Conservation (phyloP, 2,113 vertebrate genomes). For the Oryzias celebensis region DNA sequence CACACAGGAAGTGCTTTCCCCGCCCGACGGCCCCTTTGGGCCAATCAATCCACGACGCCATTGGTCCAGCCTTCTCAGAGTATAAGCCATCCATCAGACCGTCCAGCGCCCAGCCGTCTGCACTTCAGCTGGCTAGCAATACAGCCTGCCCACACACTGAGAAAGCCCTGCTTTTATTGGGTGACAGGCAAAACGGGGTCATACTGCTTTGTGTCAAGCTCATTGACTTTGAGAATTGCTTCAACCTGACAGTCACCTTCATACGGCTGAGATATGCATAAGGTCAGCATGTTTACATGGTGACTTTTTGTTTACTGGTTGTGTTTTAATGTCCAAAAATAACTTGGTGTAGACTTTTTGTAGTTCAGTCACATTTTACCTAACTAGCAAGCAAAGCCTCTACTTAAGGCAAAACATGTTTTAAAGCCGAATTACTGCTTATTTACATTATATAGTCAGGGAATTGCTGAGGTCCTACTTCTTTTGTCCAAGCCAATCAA, state of each 20-base stretch:
- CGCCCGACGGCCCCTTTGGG: constrained; percentile 65
- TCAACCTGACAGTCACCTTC: constrained; percentile 33
- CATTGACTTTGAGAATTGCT: constrained; percentile 31
- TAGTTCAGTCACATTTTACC: constrained; percentile 26
- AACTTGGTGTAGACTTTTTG: constrained; percentile 38
- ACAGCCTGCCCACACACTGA: constrained; percentile 50
- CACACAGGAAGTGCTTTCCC: constrained; percentile 69
- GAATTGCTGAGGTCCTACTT: constrained; percentile 71
- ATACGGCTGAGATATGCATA: constrained; percentile 33
- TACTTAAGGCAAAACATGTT: constrained; percentile 27
- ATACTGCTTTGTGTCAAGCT: constrained; percentile 35
- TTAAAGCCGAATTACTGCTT: constrained; percentile 59
- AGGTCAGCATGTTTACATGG: constrained; percentile 29
- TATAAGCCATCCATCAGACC: constrained; percentile 69
- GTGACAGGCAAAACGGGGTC: constrained; percentile 49
- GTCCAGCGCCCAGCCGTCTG: constrained; percentile 63
- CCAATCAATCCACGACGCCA: constrained; percentile 72
- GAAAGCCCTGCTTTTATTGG: constrained; percentile 46
- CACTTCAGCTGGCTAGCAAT: constrained; percentile 59
- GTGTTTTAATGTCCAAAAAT: constrained; percentile 29
- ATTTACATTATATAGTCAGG: constrained; percentile 73
- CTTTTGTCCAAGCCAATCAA: constrained; percentile 66
- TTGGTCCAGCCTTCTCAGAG: constrained; percentile 59
- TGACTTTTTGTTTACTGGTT: constrained; percentile 16
- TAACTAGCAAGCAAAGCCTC: constrained; percentile 41